A percentile compares a stretch with the other conserved stretches of the same genome.
Evolutionary conservation across 1,140 invertebrate species (phyloP).

Genomic region (Heliconius himera): DNA sequence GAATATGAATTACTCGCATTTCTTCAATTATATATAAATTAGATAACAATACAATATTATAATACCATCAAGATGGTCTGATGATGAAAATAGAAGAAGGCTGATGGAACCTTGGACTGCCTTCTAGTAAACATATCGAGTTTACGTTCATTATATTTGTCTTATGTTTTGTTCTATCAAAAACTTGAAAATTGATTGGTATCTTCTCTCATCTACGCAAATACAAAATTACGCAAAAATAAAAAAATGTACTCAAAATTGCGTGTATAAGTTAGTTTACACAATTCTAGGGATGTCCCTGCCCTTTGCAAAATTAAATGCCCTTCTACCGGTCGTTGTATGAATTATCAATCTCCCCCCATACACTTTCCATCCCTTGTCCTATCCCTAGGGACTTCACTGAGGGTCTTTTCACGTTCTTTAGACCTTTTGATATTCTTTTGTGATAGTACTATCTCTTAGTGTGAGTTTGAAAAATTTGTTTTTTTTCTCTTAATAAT

Average conservation of each 20-base stretch:
- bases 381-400: conserved; percentile 3
- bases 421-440: background rate
- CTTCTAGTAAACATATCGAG: too few relatives aligned
- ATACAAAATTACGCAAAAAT: too few relatives aligned
- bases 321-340: conserved; percentile 1
- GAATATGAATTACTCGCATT: too few relatives aligned
- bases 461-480: background rate
- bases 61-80: too few relatives aligned
- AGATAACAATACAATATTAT: too few relatives aligned
- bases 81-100: too few relatives aligned
- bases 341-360: conserved; percentile 5
- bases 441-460: background rate
- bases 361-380: conserved; percentile 8
- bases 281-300: conserved; percentile 4
- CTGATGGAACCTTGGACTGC: too few relatives aligned
- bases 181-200: too few relatives aligned
- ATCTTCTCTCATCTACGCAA: too few relatives aligned
- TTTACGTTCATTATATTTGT: too few relatives aligned
- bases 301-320: conserved; percentile 8
- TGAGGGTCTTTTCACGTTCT: background rate
- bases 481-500: background rate
- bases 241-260: background rate
- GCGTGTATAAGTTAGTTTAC: background rate
- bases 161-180: too few relatives aligned
- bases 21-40: too few relatives aligned